Conservation (phyloP, 1,140 invertebrate species). For the Ladona fulva region DNA sequence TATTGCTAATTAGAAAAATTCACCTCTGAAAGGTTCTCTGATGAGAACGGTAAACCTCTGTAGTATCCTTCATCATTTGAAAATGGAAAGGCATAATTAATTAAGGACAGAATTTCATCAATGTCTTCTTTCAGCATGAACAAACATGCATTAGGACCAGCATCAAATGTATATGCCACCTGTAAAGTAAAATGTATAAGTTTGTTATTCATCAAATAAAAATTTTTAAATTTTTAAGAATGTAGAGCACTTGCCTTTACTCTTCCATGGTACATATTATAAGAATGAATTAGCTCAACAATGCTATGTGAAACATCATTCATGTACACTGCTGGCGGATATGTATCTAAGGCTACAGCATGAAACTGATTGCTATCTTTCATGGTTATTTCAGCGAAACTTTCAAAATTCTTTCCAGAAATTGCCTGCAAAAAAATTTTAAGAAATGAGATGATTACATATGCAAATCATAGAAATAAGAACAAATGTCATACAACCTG, state of each 20-base stretch:
- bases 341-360: conserved; percentile 88
- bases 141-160: conserved; percentile 91
- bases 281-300: conserved; percentile 69
- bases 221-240: neutral
- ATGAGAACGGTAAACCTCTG: conserved; percentile 41
- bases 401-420: conserved; percentile 64
- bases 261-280: conserved; percentile 56
- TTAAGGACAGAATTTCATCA: conserved; percentile 48
- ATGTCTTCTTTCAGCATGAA: conserved; percentile 75
- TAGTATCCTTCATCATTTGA: conserved; percentile 38
- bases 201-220: neutral
- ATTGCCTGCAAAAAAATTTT: conserved; percentile 53
- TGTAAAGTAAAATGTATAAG: conserved; percentile 31
- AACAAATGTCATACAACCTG: too few species aligned
- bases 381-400: conserved; percentile 91
- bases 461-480: too few species aligned
- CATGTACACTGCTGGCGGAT: conserved; percentile 88
- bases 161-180: conserved; percentile 95
- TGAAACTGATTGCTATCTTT: conserved; percentile 97
- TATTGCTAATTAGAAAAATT: neutral
- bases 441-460: too few species aligned
- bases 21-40: neutral
- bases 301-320: conserved; percentile 78
- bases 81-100: conserved; percentile 65
- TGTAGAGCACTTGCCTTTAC: conserved; percentile 44